phyloP scores from a whole-genome alignment of 2,113 vertebrate genomes.

The Nymphicus hollandicus region DNA sequence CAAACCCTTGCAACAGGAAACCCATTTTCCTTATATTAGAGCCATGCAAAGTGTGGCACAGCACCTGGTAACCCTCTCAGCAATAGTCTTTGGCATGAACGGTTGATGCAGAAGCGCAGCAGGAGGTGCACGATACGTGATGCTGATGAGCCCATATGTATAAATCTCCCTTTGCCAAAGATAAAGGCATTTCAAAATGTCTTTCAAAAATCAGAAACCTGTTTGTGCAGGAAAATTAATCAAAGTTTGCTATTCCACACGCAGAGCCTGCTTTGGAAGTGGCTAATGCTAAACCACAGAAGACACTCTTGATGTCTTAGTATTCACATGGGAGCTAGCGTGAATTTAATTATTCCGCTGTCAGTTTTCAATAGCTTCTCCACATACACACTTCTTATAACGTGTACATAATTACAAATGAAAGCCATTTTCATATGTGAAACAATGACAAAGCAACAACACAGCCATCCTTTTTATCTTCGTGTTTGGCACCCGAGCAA shows the following conservation, averaged over 20 bases:
- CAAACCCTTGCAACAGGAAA: not conserved
- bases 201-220: not conserved
- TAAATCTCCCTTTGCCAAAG: not conserved
- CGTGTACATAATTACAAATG: constrained; percentile 24
- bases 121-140: not conserved
- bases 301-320: not conserved
- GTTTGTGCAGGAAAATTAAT: not conserved
- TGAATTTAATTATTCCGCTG: constrained; percentile 44
- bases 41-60: not conserved
- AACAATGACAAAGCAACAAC: constrained; percentile 35
- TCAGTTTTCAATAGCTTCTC: constrained; percentile 42
- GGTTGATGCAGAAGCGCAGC: not conserved
- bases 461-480: not conserved
- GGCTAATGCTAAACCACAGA: not conserved
- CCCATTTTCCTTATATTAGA: not conserved
- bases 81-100: rapidly evolving
- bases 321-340: not conserved
- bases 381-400: constrained; percentile 2
- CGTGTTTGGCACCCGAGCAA: not conserved
- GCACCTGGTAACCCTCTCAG: not conserved
- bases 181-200: not conserved
- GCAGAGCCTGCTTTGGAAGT: not conserved
- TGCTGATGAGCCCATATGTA: not conserved
- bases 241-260: not conserved
- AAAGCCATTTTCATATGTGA: constrained; percentile 52